These are phyloP conservation scores for Xiphophorus hellerii DNA, from an alignment of 2,113 vertebrate species.

Conservation along the genomic window DNA sequence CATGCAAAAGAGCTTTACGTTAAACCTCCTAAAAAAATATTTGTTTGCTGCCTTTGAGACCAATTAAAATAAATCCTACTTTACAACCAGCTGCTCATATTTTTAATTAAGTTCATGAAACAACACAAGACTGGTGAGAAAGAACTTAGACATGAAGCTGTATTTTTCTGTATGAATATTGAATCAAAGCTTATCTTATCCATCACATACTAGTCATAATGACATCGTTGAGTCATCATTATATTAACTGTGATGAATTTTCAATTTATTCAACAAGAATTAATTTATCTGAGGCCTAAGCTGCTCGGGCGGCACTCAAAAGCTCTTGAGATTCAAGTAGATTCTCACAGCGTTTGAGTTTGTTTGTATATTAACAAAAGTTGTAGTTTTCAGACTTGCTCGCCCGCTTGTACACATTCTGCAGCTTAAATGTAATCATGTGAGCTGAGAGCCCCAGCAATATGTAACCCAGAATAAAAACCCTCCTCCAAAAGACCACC, in stretches of 20 bases:
- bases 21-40: too few species aligned
- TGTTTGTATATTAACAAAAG: background rate
- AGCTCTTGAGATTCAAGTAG: background rate
- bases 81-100: too few species aligned
- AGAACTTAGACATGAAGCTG: too few species aligned
- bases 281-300: background rate
- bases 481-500: background rate
- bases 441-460: background rate
- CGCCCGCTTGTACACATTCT: background rate
- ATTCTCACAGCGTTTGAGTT: background rate
- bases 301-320: background rate
- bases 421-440: conserved; percentile 4
- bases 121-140: too few species aligned
- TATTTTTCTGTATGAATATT: too few species aligned
- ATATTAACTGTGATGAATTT: too few species aligned
- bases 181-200: too few species aligned
- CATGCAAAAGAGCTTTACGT: too few species aligned
- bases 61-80: too few species aligned
- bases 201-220: background rate
- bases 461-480: background rate
- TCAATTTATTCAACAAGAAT: background rate
- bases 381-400: background rate
- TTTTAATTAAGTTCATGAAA: too few species aligned
- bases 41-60: too few species aligned
- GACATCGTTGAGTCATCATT: background rate